These are phyloP conservation scores for Synanthedon formicaeformis DNA, from an alignment of 2,888 invertebrate species.

Conservation along the genomic window DNA sequence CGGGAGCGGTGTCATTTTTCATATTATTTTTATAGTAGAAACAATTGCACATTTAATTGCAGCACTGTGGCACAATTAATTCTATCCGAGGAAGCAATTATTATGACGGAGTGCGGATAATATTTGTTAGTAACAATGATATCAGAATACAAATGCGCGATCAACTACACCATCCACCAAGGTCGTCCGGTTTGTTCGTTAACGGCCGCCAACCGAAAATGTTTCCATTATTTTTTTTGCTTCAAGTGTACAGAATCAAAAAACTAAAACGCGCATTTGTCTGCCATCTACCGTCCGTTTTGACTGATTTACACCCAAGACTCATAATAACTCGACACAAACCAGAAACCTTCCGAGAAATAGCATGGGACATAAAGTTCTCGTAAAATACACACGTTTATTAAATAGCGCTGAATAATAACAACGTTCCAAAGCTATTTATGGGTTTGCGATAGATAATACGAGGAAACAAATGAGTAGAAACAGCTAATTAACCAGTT, in stretches of 20 bases:
- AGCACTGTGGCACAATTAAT: no score
- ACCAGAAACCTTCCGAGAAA: slow-evolving; percentile 5
- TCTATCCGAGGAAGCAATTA: no score
- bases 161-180: slow-evolving; percentile 6
- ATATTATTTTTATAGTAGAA: no score
- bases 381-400: neutral
- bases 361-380: slow-evolving; percentile 4
- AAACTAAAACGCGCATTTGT: neutral
- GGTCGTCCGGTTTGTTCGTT: slow-evolving; percentile 5
- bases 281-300: slow-evolving; percentile 14
- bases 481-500: neutral
- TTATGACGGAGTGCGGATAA: no score
- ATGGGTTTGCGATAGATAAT: neutral
- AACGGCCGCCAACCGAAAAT: neutral
- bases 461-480: neutral
- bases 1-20: no score
- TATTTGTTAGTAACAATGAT: no score
- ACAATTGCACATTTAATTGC: no score
- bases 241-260: no score
- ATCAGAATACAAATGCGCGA: no score
- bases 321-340: slow-evolving; percentile 18
- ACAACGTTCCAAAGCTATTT: neutral
- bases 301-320: slow-evolving; percentile 20
- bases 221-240: neutral
- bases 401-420: neutral